These are phyloP conservation scores for Sebastiscus tertius DNA, from an alignment of 2,797 vertebrate species.

Conservation along the genomic window DNA sequence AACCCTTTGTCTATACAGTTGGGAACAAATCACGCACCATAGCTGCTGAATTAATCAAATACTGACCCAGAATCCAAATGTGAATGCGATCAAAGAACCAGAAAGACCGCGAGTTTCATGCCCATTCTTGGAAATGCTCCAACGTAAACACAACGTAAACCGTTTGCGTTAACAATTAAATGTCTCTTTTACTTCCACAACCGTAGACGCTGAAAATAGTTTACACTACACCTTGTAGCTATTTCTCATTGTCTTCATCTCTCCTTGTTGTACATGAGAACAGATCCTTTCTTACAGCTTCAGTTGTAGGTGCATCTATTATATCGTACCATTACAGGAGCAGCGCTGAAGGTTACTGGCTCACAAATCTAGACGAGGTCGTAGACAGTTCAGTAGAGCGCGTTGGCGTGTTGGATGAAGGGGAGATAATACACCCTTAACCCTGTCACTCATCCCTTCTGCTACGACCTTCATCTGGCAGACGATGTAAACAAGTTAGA, in stretches of 20 bases:
- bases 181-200: neutral
- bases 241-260: neutral
- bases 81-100: neutral
- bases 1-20: neutral
- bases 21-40: neutral
- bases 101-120: neutral
- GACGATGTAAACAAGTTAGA: constrained; percentile 5
- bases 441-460: constrained; percentile 2
- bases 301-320: constrained; percentile 16
- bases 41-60: neutral
- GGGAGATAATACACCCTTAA: constrained; percentile 32
- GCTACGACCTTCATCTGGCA: neutral
- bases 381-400: constrained; percentile 46
- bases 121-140: neutral
- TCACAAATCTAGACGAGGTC: constrained; percentile 33
- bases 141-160: neutral
- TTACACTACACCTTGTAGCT: neutral
- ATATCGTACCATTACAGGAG: neutral
- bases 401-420: constrained; percentile 20
- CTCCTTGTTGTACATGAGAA: neutral
- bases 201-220: neutral
- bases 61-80: neutral
- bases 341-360: constrained; percentile 1
- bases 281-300: neutral
- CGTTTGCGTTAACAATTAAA: neutral